These are phyloP conservation scores for Coelopa frigida DNA, from an alignment of 1,140 invertebrate species.

Conservation along the genomic window DNA sequence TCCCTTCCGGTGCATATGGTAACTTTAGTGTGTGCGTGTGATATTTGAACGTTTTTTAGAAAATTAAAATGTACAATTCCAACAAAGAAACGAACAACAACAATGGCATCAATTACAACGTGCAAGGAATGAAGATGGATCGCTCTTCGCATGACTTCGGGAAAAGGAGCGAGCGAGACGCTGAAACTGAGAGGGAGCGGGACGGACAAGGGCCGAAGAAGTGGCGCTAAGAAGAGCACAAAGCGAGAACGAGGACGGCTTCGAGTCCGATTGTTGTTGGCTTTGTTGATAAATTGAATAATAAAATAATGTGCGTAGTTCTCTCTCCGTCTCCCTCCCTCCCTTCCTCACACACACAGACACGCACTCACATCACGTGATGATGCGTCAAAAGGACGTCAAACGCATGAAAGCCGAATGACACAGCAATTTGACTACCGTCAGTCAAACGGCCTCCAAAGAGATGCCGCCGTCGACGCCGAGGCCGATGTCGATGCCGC, in stretches of 20 bases:
- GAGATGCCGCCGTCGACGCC: too few relatives aligned
- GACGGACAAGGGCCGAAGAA: neutral
- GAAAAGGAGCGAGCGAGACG: too few relatives aligned
- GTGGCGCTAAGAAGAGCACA: neutral
- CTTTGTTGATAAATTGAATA: conserved; percentile 7
- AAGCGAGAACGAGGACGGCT: neutral
- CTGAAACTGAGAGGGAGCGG: too few relatives aligned
- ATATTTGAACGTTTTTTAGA: too few relatives aligned
- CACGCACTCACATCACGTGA: neutral
- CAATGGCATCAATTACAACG: too few relatives aligned
- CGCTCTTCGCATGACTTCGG: conserved; percentile 9
- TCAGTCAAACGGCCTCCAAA: conserved; percentile 16
- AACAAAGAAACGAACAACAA: conserved; percentile 22
- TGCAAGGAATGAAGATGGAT: conserved; percentile 41
- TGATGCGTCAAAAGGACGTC: too few relatives aligned
- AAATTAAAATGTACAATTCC: neutral
- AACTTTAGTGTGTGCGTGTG: too few relatives aligned
- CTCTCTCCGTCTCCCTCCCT: too few relatives aligned
- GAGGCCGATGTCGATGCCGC: too few relatives aligned
- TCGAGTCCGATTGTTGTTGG: conserved; percentile 3
- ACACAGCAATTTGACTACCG: conserved; percentile 33
- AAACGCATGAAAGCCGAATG: conserved; percentile 26
- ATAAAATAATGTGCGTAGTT: conserved; percentile 7
- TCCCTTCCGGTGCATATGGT: too few relatives aligned
- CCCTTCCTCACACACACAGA: too few relatives aligned